These are phyloP conservation scores for Musca vetustissima DNA, from an alignment of 1,140 invertebrate species.

Conservation along the genomic window DNA sequence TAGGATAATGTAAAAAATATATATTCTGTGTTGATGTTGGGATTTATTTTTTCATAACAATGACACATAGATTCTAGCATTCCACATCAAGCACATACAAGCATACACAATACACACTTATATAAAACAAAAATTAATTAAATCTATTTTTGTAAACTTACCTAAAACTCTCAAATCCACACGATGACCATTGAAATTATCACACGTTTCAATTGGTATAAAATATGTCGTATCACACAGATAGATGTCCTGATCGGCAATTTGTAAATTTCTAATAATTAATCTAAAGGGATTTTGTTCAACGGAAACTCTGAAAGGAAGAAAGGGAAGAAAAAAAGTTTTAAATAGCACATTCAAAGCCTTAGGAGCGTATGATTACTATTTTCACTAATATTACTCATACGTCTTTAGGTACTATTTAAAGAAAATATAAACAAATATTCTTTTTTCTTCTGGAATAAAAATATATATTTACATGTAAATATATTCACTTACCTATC, in stretches of 20 bases:
- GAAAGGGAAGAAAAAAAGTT: background rate
- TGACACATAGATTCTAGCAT: too few relatives aligned
- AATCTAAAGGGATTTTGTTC: slow-evolving; percentile 51
- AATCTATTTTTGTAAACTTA: slow-evolving; percentile 34
- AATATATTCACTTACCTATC: slow-evolving; percentile 65
- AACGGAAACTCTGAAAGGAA: slow-evolving; percentile 44
- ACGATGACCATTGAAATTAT: slow-evolving; percentile 54
- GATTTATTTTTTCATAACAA: too few relatives aligned
- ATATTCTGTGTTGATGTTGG: too few relatives aligned
- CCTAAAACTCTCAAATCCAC: slow-evolving; percentile 53
- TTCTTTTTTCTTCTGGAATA: too few relatives aligned
- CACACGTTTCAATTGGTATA: slow-evolving; percentile 55
- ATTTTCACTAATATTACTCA: background rate
- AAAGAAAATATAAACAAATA: too few relatives aligned
- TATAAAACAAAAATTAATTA: background rate
- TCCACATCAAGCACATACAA: too few relatives aligned
- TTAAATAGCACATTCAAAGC: background rate
- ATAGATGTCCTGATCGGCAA: slow-evolving; percentile 54
- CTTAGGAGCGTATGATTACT: background rate
- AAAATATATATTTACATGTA: background rate
- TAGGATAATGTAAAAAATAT: too few relatives aligned
- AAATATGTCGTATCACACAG: slow-evolving; percentile 56
- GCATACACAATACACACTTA: slow-evolving; percentile 2
- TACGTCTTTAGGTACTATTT: too few relatives aligned
- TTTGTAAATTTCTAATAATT: slow-evolving; percentile 52